Conservation (phyloP, 2,113 vertebrate species). For the Prunella himalayana region DNA sequence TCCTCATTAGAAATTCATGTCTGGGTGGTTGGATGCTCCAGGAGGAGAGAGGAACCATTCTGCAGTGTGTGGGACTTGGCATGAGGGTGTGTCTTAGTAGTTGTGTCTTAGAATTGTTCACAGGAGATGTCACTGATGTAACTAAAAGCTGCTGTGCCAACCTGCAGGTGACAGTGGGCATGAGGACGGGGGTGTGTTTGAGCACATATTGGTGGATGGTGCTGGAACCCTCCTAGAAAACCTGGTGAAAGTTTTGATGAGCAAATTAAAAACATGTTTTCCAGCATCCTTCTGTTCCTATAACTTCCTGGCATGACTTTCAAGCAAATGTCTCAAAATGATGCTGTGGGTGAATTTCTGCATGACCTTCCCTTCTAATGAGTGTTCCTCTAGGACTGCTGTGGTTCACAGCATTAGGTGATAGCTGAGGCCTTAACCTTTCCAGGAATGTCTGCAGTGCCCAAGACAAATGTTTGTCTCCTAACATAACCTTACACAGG, state of each 20-base stretch:
- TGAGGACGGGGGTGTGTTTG: neutral
- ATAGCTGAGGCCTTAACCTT: neutral
- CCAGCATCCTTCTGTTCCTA: neutral
- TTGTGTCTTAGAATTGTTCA: neutral
- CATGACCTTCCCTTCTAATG: neutral
- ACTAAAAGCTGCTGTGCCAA: neutral
- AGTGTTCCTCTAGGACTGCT: neutral
- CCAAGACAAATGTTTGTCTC: neutral
- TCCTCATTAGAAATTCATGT: neutral
- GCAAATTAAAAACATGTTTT: constrained; percentile 17
- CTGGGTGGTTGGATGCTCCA: neutral
- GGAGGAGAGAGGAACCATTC: neutral
- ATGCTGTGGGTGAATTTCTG: neutral
- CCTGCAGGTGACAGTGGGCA: neutral
- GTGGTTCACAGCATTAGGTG: neutral
- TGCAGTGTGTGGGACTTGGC: neutral
- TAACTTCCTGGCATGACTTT: neutral
- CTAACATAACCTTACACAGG: neutral
- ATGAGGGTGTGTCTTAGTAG: neutral
- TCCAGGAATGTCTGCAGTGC: neutral
- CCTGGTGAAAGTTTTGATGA: neutral
- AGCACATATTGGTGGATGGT: neutral
- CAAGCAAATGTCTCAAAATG: neutral
- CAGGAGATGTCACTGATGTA: neutral
- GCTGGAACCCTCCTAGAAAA: neutral